Evolutionary conservation across 1,140 invertebrate genomes (phyloP), one percentile per base, ranked within the genome.

Genomic region (Drosophila takahashii): DNA sequence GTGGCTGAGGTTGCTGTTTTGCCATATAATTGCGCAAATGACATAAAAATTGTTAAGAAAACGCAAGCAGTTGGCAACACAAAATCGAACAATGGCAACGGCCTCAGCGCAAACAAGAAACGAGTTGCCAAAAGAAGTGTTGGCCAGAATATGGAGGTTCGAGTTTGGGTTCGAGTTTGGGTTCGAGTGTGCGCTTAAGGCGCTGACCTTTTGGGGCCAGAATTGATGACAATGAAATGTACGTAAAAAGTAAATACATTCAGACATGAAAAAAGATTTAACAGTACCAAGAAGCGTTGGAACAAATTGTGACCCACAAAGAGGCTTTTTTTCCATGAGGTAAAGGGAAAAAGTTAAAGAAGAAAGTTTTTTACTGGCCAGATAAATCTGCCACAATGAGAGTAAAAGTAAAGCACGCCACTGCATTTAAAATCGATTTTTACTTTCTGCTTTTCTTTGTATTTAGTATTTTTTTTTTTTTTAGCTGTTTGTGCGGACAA

Each of bases 381-480:
- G 65, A 52, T 45, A 62, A 57, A 74, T 57, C 69, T 58, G 39
- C 50, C 56, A 58, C 75, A 85, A 69, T 59, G 60, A 86, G 66
- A 89, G 76, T 89, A 84, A 89, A 84, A 89, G 83, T 77, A 26
- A 76, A 56, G 71, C 80, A 67, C 75, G 58, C 54, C 75, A 74
- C 57, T 79, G 58, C 61, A 73, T 79, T 75, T 45, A 56, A 76
- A 83, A 86, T 87, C 84, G 60, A 87, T 89, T 83, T 86, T 83
- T 85, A 69, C 36, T 58, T 36, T 64, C 27, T 15, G 26, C 34
- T 16, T 47, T n/a, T n/a, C n/a, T n/a, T n/a, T n/a, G n/a, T n/a
- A n/a, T 65, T 44, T 56, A 22, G 22, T n/a, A n/a, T 62, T 32
- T 47, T 16, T 18, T 7, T 45, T 39, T 60, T 41, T 32, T 0